Conservation (phyloP, 1,140 invertebrate genomes). For the Neoseiulus cucumeris region DNA sequence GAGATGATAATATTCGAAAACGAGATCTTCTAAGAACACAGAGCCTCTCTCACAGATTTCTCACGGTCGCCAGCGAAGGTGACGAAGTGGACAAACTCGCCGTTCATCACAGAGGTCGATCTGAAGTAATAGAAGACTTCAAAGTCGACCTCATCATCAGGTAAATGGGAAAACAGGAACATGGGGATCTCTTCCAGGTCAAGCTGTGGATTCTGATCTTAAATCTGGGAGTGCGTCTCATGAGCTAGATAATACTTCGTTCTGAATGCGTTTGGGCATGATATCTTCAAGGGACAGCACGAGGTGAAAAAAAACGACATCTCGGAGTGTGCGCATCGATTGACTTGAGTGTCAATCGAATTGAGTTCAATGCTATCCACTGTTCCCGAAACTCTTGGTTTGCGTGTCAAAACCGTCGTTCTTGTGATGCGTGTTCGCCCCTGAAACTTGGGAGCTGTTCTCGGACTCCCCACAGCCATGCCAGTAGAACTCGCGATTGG, state of each 20-base stretch:
- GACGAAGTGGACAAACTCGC: neutral
- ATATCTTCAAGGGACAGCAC: neutral
- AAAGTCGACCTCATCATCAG: neutral
- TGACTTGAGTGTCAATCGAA: neutral
- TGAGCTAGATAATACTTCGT: too few species aligned
- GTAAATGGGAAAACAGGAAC: neutral
- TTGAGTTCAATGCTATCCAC: neutral
- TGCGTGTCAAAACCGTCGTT: too few species aligned
- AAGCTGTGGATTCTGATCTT: neutral
- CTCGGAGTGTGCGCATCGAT: neutral
- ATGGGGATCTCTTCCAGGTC: too few species aligned
- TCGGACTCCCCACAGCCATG: too few species aligned
- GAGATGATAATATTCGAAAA: too few species aligned
- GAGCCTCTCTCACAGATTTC: neutral
- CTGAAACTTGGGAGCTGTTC: too few species aligned
- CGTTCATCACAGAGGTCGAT: neutral
- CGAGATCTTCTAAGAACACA: too few species aligned
- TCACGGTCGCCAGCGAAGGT: neutral
- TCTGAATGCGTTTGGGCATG: too few species aligned
- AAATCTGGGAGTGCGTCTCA: too few species aligned
- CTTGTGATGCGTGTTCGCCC: too few species aligned
- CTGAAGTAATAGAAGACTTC: neutral
- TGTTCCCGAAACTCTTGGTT: too few species aligned
- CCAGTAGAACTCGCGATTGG: too few species aligned
- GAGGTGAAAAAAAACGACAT: neutral